Base-by-base conservation (phyloP, 2,797 vertebrate genomes). In the Novumbra hubbsi region DNA sequence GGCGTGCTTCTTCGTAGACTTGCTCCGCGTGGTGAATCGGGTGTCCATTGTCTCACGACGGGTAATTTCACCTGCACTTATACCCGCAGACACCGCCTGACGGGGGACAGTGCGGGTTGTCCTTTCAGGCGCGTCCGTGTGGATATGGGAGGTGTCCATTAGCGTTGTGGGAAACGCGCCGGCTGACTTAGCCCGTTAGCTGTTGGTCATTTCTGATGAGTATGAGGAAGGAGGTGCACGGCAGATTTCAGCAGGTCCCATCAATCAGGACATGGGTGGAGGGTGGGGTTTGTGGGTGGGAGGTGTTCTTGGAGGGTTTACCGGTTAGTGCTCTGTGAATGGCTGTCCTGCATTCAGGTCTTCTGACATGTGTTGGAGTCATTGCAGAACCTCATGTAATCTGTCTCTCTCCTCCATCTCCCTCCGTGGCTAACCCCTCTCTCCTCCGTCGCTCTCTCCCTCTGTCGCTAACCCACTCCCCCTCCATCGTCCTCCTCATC, bases 301-400 rank as follows among this genome's bases (percentile, higher is more conserved):
- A 82, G 81, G 73, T 38, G 34, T 7, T 38, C 34, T 38, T 38
- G 34, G 34, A 5, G 34, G 82, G 70, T 85, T 88, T 88, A 88
- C 87, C 76, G 70, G 83, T 73, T 48, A 89, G 84, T 83, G 86
- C 83, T 82, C 76, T 80, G 77, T 88, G 81, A 75, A 85, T 79
- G 79, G 80, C 85, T 30, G 69, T 82, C 80, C 82, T 73, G 84
- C 83, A 87, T 90, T 89, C 87, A 84, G 78, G 78, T 74, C 85
- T 90, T 88, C 90, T 90, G 88, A 88, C 82, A 86, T 81, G 81
- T 88, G 82, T 84, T 83, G 83, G 80, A 88, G 80, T 86, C 85
- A 75, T 80, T 72, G 74, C 80, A 82, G 78, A 77, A 68, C 55
- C 85, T 77, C 73, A 41, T 45, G 32, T 5, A 2, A 34, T 34